Base-by-base conservation (phyloP, 2,797 vertebrate species). In the Pangasius macronema region DNA sequence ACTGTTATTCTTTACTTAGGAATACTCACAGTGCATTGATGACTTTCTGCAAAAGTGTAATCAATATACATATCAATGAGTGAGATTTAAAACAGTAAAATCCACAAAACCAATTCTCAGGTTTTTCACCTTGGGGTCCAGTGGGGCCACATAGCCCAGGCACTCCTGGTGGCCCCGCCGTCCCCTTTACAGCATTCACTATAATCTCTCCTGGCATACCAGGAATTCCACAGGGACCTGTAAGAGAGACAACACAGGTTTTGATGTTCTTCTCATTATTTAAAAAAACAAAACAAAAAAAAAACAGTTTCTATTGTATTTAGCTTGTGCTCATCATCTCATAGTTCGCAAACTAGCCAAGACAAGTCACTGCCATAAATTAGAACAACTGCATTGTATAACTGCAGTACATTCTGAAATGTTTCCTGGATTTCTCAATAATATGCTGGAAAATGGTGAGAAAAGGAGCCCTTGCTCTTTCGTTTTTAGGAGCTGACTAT, bases 81-180 rank as follows among this genome's bases (percentile, higher is more conserved):
- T 73, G 3, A 11, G 5, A n/a, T 14, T 77, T 53, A 77, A 16
- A 77, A n/a, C 4, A 7, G 24, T 36, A 33, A 80, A 33, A 57
- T 36, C 30, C 18, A 36, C 42, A 73, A 36, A 7, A 36, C 30
- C 20, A 72, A 53, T 36, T 77, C 42, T 36, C 24, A 75, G 0
- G 30, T 61, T 51, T 73, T 90, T 91, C 39, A 95, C 95, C 95
- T 94, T 92, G 85, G 53, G 86, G 87, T 87, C 95, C 95, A 68
- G 89, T 22, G 30, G 91, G 91, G n/a, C 95, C 95, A 0, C 0
- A 30, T 24, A 18, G 3, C 14, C 95, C 94, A 0, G 3, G 0
- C 0, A 24, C 5, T 80, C 94, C 95, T 24, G 2, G 27, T 33
- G 27, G 8, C n/a, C 95, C 95, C 22, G 0, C 49, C 0, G 0